Evolutionary conservation across 2,797 vertebrate species (phyloP), one percentile per base, ranked within the genome.

Genomic region (Clarias pachynema): DNA sequence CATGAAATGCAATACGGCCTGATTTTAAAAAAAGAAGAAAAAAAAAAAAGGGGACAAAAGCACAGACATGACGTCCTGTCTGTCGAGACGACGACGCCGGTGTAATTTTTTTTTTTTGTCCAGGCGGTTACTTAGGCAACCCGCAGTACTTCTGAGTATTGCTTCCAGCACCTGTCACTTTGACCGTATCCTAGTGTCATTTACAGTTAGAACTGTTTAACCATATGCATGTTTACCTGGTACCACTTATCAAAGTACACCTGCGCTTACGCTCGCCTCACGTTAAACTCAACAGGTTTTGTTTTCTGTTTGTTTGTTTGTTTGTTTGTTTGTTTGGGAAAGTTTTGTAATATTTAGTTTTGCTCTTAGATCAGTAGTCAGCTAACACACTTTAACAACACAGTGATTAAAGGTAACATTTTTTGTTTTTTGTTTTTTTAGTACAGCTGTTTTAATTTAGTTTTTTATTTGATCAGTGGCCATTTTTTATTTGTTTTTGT

Each of bases 321-420:
- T n/a, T 37, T 15, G n/a, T 26, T 6, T 9, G 0, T n/a, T 37
- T n/a, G n/a, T 26, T 6, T 9, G 74, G 87, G 91, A 26, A 44
- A n/a, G 80, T 86, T 85, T 87, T 93, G 90, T 93, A 91, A 91
- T 91, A 91, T 91, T 91, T 93, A 93, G 91, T 87, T 92, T 87
- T 85, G 84, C 89, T 90, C 86, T 90, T 66, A 65, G 92, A 93
- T 92, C 90, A 91, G 84, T 93, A 93, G 92, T 88, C 89, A 92
- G 91, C 92, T 95, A 94, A 95, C 89, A 53, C 49, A 53, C 88
- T 87, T 91, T 89, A 93, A 91, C 93, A 91, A 94, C 93, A 91
- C 90, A 90, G 92, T 92, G 91, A 91, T 89, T 70, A 59, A 89
- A 72, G 90, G 88, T 92, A 91, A 75, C 14, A 20, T 1, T 31